Evolutionary conservation across 1,140 invertebrate genomes (phyloP).

Genomic region (Rhynchophorus ferrugineus): DNA sequence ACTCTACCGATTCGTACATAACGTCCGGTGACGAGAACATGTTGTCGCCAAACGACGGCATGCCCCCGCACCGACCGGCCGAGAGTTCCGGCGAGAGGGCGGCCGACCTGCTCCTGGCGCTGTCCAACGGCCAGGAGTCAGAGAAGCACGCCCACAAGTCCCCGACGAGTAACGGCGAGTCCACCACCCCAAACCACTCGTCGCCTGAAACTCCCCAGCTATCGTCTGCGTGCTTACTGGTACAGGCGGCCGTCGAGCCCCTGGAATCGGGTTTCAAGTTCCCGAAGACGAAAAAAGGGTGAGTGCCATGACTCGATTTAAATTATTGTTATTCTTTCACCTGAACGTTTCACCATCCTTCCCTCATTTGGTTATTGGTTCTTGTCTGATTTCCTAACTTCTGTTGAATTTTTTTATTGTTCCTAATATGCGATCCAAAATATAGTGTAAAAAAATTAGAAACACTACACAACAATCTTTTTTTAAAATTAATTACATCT

Average conservation of each 20-base stretch:
- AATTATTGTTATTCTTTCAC: too few relatives aligned
- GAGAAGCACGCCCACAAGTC: constrained; percentile 29
- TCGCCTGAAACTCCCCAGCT: constrained; percentile 53
- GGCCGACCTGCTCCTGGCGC: constrained; percentile 51
- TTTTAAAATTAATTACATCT: too few relatives aligned
- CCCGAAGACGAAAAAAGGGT: constrained; percentile 81
- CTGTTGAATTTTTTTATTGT: too few relatives aligned
- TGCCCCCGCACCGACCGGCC: constrained; percentile 29
- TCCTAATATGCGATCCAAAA: too few relatives aligned
- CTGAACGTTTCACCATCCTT: too few relatives aligned
- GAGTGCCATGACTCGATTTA: constrained; percentile 7
- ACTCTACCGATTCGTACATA: constrained; percentile 65
- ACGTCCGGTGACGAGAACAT: constrained; percentile 60
- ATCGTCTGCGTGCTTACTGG: constrained; percentile 65
- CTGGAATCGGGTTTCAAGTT: constrained; percentile 72
- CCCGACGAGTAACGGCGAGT: constrained; percentile 37
- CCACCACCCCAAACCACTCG: constrained; percentile 41
- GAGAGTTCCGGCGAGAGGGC: constrained; percentile 37
- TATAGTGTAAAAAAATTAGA: too few relatives aligned
- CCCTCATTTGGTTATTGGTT: too few relatives aligned
- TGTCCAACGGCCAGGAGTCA: constrained; percentile 47
- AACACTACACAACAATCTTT: too few relatives aligned
- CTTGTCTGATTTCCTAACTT: too few relatives aligned
- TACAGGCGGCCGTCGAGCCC: constrained; percentile 72
- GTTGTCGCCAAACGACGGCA: constrained; percentile 43